Evolutionary conservation across 2,888 invertebrate species (phyloP).

Genomic region (Dryocosmus kuriphilus): DNA sequence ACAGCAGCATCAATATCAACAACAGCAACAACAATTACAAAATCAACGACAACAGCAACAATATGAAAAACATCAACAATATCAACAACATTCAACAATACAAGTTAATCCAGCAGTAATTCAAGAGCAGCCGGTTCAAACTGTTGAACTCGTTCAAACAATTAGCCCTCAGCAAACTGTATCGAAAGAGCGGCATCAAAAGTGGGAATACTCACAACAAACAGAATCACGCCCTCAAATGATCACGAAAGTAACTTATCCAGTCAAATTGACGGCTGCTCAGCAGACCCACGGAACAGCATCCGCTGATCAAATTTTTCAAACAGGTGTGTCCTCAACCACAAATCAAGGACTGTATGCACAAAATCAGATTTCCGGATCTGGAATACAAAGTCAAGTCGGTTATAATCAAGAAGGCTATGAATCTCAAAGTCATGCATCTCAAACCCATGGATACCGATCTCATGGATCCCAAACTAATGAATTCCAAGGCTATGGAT

Average conservation of each 20-base stretch:
- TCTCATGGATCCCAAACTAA: not conserved
- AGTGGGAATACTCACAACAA: not conserved
- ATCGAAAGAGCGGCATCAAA: not conserved
- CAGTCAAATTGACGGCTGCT: not conserved
- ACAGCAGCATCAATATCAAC: not conserved
- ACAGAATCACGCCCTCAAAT: not conserved
- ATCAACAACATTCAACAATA: slow-evolving; percentile 1
- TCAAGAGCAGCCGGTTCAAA: not conserved
- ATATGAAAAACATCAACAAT: not conserved
- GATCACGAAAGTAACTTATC: not conserved
- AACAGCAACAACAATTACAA: not conserved
- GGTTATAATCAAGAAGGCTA: slow-evolving; percentile 4
- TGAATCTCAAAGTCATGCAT: not conserved
- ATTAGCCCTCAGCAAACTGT: not conserved
- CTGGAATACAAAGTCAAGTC: slow-evolving; percentile 29
- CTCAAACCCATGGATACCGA: not conserved
- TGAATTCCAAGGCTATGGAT: not conserved
- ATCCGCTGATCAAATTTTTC: not conserved
- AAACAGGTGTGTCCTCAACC: not conserved
- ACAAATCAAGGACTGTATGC: not conserved
- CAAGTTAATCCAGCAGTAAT: not conserved
- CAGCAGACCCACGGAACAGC: not conserved
- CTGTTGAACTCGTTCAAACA: not conserved
- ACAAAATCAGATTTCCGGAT: not conserved
- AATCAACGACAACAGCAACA: not conserved